Evolutionary conservation across 2,797 vertebrate species (phyloP), one percentile per base, ranked within the genome.

Genomic region (Ficedula albicollis): DNA sequence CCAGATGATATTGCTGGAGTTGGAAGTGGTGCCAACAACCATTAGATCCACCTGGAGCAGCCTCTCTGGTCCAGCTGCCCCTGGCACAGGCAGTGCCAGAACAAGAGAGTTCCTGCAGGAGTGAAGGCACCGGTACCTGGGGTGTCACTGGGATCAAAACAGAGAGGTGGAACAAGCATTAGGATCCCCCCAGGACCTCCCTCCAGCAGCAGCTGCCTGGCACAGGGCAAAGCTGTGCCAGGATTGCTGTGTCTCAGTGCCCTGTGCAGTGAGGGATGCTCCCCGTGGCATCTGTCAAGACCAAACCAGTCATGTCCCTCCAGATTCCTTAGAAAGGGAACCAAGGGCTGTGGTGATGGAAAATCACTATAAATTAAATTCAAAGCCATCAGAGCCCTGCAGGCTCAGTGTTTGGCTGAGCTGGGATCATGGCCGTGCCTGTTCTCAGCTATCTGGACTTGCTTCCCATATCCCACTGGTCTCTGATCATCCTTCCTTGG

Each of bases 121-220:
- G 34, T 26, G 69, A 92, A 96, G 74, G 95, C 92, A 69, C 96
- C 96, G 97, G 96, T 90, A 66, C 77, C 93, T 94, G 84, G 93
- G 84, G 85, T 85, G 77, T 94, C 59, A 88, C 70, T 89, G 87
- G 76, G 83, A 76, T 79, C 87, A 73, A 83, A 95, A 63, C 90
- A 94, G 90, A 88, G 86, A 92, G 95, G 56, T 58, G 73, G 73
- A 70, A 52, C 1, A 0, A 13, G 59, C 22, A 5, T 16, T 58
- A 30, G 58, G 79, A 52, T 63, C 16, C 26, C 49, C 51, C 26
- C 38, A 39, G 38, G 30, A 32, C 12, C 29, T n/a, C 20, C 14
- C 49, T 59, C 11, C 17, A 21, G 56, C 64, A 69, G 73, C 73
- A 86, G 56, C 64, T 69, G 64, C 48, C 41, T 69, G 73, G 41